Evolutionary conservation across 1,140 invertebrate species (phyloP).

Genomic region (Elysia chlorotica): DNA sequence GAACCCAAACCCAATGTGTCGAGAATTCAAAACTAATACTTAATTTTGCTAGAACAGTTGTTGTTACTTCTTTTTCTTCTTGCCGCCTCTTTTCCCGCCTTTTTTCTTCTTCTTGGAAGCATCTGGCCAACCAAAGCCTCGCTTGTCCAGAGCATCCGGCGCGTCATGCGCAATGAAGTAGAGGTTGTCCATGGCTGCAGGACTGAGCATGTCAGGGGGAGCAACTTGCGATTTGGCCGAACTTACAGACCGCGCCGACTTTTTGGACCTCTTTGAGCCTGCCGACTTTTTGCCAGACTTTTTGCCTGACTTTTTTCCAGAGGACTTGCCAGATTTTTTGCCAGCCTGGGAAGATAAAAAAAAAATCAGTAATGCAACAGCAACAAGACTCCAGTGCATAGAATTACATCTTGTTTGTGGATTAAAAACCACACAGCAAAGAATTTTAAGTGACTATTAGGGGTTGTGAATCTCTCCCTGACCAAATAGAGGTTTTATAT

Average conservation of each 20-base stretch:
- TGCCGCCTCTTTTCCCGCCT: slow-evolving; percentile 32
- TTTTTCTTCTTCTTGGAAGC: slow-evolving; percentile 42
- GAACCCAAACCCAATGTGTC: no score
- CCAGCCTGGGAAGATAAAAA: slow-evolving; percentile 20
- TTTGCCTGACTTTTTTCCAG: slow-evolving; percentile 50
- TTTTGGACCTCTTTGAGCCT: slow-evolving; percentile 26
- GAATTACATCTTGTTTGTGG: no score
- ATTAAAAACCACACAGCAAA: no score
- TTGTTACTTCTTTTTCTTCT: slow-evolving; percentile 34
- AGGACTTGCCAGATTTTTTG: slow-evolving; percentile 42
- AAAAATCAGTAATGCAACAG: no score
- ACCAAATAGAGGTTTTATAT: no score
- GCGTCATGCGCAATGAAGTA: slow-evolving; percentile 55
- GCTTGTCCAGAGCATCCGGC: slow-evolving; percentile 47
- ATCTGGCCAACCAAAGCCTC: slow-evolving; percentile 48
- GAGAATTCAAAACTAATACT: no score
- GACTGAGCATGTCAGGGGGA: slow-evolving; percentile 46
- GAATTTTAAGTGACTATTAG: no score
- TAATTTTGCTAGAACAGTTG: no score
- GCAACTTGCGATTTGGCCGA: slow-evolving; percentile 36
- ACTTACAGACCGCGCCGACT: slow-evolving; percentile 39
- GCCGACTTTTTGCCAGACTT: slow-evolving; percentile 45
- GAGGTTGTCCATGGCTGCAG: slow-evolving; percentile 52
- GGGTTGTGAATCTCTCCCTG: no score
- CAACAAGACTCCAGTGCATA: no score